Base-by-base conservation (phyloP, 2,797 vertebrate genomes). In the Xenentodon cancila region DNA sequence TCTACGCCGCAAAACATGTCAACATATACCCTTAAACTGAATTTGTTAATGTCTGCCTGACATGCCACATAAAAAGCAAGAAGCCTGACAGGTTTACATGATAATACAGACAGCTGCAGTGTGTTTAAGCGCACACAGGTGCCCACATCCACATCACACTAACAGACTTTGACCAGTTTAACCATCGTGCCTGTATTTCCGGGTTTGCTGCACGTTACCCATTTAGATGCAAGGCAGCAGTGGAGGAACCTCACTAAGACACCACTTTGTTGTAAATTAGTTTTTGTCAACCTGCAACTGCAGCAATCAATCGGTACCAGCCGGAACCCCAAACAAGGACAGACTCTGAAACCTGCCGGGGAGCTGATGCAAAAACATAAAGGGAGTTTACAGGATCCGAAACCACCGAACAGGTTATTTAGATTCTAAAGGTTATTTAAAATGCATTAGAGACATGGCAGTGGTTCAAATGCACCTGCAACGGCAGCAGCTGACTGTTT, bases 361-460 rank as follows among this genome's bases (percentile, higher is more conserved):
- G 72, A 16, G 12, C 42, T 55, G 16, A 65, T 55, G 53, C 47
- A 5, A 40, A 12, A 63, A 61, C 59, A 56, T 11, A 13, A 73
- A 60, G 74, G 70, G 73, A 74, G 68, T 82, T 81, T 68, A 84
- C 75, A 43, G n/a, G 20, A 67, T 2, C 46, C 77, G 65, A 70
- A 81, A 77, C 54, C 43, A 81, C 68, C 72, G n/a, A 15, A 16
- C 25, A 50, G 46, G 40, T 21, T 18, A 58, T 55, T 3, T n/a
- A 19, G 25, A 7, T 37, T 70, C 12, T 53, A 13, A 52, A 25
- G 11, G 17, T 57, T 64, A 32, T 69, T 60, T 43, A 21, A 54
- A 52, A 61, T 50, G 17, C 9, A 15, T 27, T 44, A 58, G 22
- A 32, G 6, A 20, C 48, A 15, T 17, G 51, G 25, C 45, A 9